Base-by-base conservation (phyloP, 2,797 vertebrate species). In the Aulostomus chinensis region DNA sequence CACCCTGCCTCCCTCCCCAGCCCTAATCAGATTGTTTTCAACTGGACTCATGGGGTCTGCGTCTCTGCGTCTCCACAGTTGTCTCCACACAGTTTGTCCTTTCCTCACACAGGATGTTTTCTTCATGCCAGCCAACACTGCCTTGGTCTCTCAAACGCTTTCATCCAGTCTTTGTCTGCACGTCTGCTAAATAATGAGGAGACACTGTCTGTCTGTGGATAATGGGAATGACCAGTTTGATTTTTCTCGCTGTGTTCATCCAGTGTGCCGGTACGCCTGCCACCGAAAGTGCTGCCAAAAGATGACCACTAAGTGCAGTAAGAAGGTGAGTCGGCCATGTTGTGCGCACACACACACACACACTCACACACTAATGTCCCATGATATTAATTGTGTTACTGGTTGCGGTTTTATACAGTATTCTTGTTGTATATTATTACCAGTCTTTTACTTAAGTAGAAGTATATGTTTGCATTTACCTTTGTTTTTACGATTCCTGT, bases 251-350 rank as follows among this genome's bases (percentile, higher is more conserved):
- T 89, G 81, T 85, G 87, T 86, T 68, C 43, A 58, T 87, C 80
- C 92, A 99, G 97, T 98, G 59, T 99, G 97, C 83, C 94, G 96
- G 43, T 98, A 95, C 39, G 96, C 97, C 78, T 99, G 97, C 86
- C 97, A 99, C 89, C 94, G 92, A 82, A 99, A 98, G 68, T 99
- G 97, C 87, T 99, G 96, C 85, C 92, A 94, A 84, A 96, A 93
- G 90, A 96, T 90, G 40, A 95, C 91, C 0, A 94, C 85, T 58
- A 95, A 94, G 82, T 99, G 97, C 86, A 95, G 94, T 60, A 99
- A 98, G 87, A 98, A 98, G 94, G 97, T 99, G 89, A 89, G 88
- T 58, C 17, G 1, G 33, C 60, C 63, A 64, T 64, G 31, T 56
- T 64, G 55, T 46, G 7, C n/a, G 10, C 7, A 10, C 3, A 4